Base-by-base conservation (phyloP, 1,140 invertebrate species). In the Chelonus insularis region DNA sequence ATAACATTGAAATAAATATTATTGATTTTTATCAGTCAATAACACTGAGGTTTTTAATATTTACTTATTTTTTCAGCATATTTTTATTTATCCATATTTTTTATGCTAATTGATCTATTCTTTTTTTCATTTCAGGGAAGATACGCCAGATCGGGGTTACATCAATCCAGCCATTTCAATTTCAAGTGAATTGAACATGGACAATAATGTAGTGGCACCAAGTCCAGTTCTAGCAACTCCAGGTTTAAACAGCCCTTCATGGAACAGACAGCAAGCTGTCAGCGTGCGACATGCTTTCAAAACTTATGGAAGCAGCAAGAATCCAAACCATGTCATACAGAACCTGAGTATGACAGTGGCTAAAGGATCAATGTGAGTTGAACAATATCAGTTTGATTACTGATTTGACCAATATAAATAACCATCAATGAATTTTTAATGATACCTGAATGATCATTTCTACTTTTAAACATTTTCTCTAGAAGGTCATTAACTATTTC, bases 311-410 rank as follows among this genome's bases (percentile, higher is more conserved):
- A 89, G 88, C 70, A 91, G 89, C 73, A 92, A 89, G 70, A 88
- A 89, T 59, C 89, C 91, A 12, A 89, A 91, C 70, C 88, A 90
- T 43, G 92, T 96, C 21, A 83, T 97, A 45, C 89, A 89, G 67
- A 91, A 93, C 68, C 86, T 96, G 16, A 92, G 90, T 79, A 93
- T 96, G 90, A 94, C 91, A 36, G 93, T 96, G 39, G 89, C 90
- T 45, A 94, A 94, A 79, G 93, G 94, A 62, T 91, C 91, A 45
- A 96, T 95, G 92, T 94, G 82, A 92, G 91, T 89, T 37, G 6
- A 29, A 23, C 34, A 25, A 51, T 39, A 6, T n/a, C 8, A 34
- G 29, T 34, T 23, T n/a, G 3, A 47, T 12, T 58, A 36, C n/a
- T n/a, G n/a, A n/a, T n/a, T n/a, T n/a, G n/a, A n/a, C n/a, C n/a